These are phyloP conservation scores for Cynaeus angustus DNA, from an alignment of 2,888 invertebrate species.

Conservation along the genomic window DNA sequence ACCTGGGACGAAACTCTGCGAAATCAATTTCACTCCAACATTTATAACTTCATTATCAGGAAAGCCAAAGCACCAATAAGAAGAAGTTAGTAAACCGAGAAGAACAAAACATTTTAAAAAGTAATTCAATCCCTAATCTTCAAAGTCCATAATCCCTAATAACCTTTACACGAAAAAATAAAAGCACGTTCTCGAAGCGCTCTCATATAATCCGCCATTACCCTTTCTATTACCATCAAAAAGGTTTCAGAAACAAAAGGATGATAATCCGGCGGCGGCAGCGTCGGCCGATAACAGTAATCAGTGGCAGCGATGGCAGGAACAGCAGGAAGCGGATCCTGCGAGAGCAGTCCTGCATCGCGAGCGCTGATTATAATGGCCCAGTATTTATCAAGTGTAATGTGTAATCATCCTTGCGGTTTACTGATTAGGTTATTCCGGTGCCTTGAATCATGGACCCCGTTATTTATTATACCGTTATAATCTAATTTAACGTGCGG, in stretches of 20 bases:
- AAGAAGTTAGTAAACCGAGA: slow-evolving; percentile 34
- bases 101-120: slow-evolving; percentile 59
- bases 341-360: slow-evolving; percentile 49
- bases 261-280: slow-evolving; percentile 61
- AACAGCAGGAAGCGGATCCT: slow-evolving; percentile 55
- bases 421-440: slow-evolving; percentile 68
- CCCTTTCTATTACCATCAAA: slow-evolving; percentile 66
- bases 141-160: slow-evolving; percentile 61
- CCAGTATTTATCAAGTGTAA: slow-evolving; percentile 67
- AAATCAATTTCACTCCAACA: slow-evolving; percentile 33
- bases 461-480: slow-evolving; percentile 66
- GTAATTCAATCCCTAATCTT: slow-evolving; percentile 62
- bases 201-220: slow-evolving; percentile 60
- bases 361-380: slow-evolving; percentile 61
- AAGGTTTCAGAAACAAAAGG: slow-evolving; percentile 67
- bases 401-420: slow-evolving; percentile 68
- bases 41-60: slow-evolving; percentile 26
- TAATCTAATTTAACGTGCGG: slow-evolving; percentile 66
- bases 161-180: slow-evolving; percentile 59
- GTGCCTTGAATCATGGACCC: slow-evolving; percentile 65
- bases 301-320: slow-evolving; percentile 57
- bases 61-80: slow-evolving; percentile 15
- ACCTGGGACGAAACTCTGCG: too few species aligned
- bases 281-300: slow-evolving; percentile 61
- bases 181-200: slow-evolving; percentile 58